Evolutionary conservation across 30 jellyfish, hydroid and myxozoan species (phyloP), one percentile per base, ranked within the genome.

Genomic region (Hydractinia symbiolongicarpus): DNA sequence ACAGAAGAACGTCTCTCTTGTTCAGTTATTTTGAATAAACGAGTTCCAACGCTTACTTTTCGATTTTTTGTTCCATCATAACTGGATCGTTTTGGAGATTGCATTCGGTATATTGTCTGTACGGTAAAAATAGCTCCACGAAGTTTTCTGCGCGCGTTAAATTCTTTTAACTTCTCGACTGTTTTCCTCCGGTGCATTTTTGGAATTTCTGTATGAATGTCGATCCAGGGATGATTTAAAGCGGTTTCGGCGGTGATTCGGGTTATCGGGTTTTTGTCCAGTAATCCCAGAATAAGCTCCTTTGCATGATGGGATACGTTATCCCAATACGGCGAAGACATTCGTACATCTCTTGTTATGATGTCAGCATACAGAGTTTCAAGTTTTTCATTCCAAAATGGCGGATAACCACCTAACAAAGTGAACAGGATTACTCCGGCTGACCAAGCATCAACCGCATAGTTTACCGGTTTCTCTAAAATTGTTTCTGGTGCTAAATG

Each of bases 241-340:
- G 89, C 90, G 40, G 86, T 89, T 6, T 68, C 86, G 2, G 94
- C 95, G 6, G 73, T 79, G 10, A 83, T 21, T 62, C 98, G 77
- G 8, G 67, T 58, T 20, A 74, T 85, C n/a, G 69, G 61, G 15
- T 77, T 69, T 62, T 79, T 69, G 50, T 76, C 90, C 56, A 91
- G 95, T 86, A 86, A 62, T 17, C 79, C 74, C 58, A 78, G 11
- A 19, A 91, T 50, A 19, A 91, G 79, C 19, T 91, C 89, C 66
- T 86, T 91, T 54, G 86, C 93, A 15, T n/a, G 49, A 30, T 83
- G 89, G 20, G 96, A 86, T 4, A 81, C 67, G 52, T 75, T 84
- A 40, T 83, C 92, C 98, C 98, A 91, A 44, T 61, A 81, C 15
- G 95, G 93, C 57, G 86, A 61, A 10, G 92, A 86, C 73, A 87